These are phyloP conservation scores for Acanthornis magna DNA, from an alignment of 2,797 vertebrate species.

Conservation along the genomic window DNA sequence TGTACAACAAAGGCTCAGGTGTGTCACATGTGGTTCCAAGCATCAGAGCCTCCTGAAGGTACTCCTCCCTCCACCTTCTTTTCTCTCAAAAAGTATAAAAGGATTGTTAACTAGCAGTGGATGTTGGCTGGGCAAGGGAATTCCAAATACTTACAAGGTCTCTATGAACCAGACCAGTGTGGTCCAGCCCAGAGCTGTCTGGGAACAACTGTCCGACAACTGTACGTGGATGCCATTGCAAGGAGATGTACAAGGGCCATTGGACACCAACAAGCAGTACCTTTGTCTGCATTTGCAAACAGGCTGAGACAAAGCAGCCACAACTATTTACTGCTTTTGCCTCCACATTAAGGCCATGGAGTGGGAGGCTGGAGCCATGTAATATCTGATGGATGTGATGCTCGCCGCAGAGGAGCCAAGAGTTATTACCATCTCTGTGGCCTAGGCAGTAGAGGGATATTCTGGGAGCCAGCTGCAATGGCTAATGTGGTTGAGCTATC, in stretches of 20 bases:
- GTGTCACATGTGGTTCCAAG: neutral
- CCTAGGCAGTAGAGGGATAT: neutral
- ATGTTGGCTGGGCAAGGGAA: neutral
- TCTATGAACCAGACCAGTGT: neutral
- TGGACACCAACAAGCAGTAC: neutral
- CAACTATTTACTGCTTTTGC: neutral
- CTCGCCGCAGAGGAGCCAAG: fast-evolving
- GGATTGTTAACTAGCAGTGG: neutral
- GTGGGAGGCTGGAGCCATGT: neutral
- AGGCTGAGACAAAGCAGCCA: neutral
- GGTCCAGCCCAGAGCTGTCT: neutral
- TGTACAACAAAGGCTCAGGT: neutral
- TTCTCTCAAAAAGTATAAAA: neutral
- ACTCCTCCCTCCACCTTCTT: neutral
- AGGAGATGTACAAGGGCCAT: neutral
- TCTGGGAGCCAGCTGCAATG: neutral
- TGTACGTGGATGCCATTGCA: too few relatives aligned
- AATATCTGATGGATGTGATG: neutral
- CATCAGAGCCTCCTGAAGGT: neutral
- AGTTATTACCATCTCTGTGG: neutral
- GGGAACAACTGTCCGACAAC: too few relatives aligned
- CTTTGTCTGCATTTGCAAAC: neutral
- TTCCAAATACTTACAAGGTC: neutral
- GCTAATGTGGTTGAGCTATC: neutral
- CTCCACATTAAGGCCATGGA: neutral